Base-by-base conservation (phyloP, 2,888 invertebrate genomes). In the Epinotia bilunana region DNA sequence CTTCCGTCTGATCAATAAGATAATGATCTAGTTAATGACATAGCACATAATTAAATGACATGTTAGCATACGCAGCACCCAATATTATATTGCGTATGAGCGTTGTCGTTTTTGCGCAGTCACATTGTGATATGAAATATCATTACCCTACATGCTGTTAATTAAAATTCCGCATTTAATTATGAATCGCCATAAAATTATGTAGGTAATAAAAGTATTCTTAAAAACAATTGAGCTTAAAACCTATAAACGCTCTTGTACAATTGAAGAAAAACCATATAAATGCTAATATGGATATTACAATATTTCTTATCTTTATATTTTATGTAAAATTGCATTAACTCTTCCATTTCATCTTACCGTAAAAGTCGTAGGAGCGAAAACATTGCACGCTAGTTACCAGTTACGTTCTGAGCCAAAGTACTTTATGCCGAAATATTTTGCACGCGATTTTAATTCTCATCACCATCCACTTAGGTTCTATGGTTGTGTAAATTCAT, bases 321-420 rank as follows among this genome's bases (percentile, higher is more conserved):
- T 33, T 33, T 33, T 33, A 67, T 49, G 49, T 16, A 64, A 49
- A 64, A 64, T 12, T 13, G 43, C 12, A 53, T 53, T 33, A 33
- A 67, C 57, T 68, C 57, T 58, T 68, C 18, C 57, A 68, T 68
- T 68, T 68, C 58, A 57, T 69, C 69, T 46, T 16, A 39, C n/a
- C 16, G 46, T 69, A 60, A 71, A 58, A 64, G 12, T 58, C 58
- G 64, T 74, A 70, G 74, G 74, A 74, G 74, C 73, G 23, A 62
- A 63, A 60, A 28, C 70, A 46, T 71, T 74, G 64, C 74, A 74
- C 65, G 68, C 20, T 46, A 63, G 49, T 39, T 60, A 60, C 69
- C 69, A 65, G 55, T 58, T 70, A 53, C 20, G 39, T 53, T 65
- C 18, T 33, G 18, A 33, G 6, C 12, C 13, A 28, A n/a, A 65